phyloP scores from a whole-genome alignment of 2,113 vertebrate species.

The Lamprologus tigripictilis region DNA sequence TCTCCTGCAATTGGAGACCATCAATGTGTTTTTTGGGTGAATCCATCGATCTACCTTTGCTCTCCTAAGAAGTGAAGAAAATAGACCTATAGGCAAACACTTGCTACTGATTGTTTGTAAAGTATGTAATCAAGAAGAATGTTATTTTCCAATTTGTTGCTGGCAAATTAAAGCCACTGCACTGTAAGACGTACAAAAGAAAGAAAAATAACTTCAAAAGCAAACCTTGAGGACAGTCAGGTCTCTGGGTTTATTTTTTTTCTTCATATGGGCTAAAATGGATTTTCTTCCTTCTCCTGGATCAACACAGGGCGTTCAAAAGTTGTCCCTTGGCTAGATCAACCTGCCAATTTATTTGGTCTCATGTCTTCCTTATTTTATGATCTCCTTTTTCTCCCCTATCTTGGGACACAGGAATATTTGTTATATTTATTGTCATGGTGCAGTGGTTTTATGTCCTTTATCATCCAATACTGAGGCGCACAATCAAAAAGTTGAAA shows the following conservation, averaged over 20 bases:
- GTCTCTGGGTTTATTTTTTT: background rate
- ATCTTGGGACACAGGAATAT: constrained; percentile 32
- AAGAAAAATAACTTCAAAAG: background rate
- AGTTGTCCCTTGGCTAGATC: constrained; percentile 17
- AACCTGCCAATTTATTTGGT: constrained; percentile 34
- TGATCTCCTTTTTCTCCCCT: constrained; percentile 23
- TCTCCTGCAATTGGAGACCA: background rate
- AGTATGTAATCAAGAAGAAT: background rate
- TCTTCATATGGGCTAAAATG: constrained; percentile 13
- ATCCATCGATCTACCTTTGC: background rate
- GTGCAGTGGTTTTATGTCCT: constrained; percentile 17
- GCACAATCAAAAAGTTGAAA: constrained; percentile 32
- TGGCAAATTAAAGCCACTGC: background rate
- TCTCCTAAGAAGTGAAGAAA: background rate
- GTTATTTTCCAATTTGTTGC: background rate
- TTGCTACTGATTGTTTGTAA: background rate
- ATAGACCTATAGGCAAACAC: background rate
- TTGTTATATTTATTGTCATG: constrained; percentile 42
- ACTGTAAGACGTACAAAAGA: background rate
- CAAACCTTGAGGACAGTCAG: background rate
- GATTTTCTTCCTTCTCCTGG: constrained; percentile 14
- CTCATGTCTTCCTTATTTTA: constrained; percentile 39
- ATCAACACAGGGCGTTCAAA: background rate
- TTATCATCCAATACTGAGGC: background rate
- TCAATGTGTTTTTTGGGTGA: background rate